Conservation (phyloP, 2,113 vertebrate genomes). For the Narcine bancroftii region DNA sequence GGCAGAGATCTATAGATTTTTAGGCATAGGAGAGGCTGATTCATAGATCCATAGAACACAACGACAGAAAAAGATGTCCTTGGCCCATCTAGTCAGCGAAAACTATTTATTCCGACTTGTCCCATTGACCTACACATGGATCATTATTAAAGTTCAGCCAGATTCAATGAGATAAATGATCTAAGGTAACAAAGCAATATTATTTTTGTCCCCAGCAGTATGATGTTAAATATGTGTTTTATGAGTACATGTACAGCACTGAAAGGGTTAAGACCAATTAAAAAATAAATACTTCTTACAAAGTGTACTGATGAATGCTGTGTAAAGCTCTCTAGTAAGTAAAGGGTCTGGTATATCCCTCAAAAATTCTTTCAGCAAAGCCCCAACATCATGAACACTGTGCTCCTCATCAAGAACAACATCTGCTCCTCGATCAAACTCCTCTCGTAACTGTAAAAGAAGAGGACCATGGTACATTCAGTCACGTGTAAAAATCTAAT, state of each 20-base stretch:
- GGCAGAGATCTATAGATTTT: background rate
- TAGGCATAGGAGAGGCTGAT: too few species aligned
- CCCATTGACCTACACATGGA: too few species aligned
- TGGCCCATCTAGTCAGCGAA: too few species aligned
- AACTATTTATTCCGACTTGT: too few species aligned
- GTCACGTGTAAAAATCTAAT: background rate
- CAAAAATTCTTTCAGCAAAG: constrained; percentile 90
- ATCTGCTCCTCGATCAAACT: constrained; percentile 85
- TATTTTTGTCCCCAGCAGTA: background rate
- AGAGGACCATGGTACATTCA: background rate
- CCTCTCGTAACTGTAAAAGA: constrained; percentile 73
- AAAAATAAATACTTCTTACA: constrained; percentile 55
- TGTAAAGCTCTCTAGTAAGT: constrained; percentile 89
- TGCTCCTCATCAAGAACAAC: constrained; percentile 81
- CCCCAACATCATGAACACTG: constrained; percentile 88
- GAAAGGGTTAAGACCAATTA: background rate
- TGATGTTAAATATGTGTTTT: background rate
- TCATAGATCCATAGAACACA: too few species aligned
- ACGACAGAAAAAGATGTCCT: too few species aligned
- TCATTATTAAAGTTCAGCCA: too few species aligned
- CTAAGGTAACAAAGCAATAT: background rate
- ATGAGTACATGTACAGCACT: background rate
- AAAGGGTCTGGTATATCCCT: constrained; percentile 90
- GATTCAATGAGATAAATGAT: too few species aligned
- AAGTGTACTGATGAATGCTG: constrained; percentile 84